These are phyloP conservation scores for Molossus molossus DNA, from an alignment of 2,797 vertebrate genomes.

Conservation along the genomic window DNA sequence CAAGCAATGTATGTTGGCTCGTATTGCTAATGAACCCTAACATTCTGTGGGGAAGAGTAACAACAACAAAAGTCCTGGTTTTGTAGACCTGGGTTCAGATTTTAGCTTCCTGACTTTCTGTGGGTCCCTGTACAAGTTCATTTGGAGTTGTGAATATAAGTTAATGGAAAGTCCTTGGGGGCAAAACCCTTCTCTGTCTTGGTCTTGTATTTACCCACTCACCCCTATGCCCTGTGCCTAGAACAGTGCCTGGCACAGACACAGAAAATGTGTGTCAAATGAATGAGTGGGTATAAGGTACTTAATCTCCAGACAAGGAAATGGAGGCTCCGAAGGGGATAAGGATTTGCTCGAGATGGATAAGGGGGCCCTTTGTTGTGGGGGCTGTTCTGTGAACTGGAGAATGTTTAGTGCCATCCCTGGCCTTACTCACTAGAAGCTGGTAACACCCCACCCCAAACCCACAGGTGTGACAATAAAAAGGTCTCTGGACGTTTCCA, in stretches of 20 bases:
- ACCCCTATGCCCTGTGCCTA: not conserved
- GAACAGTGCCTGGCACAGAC: not conserved
- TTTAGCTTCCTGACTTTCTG: not conserved
- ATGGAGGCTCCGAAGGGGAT: not conserved
- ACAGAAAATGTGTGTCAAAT: not conserved
- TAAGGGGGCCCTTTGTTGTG: not conserved
- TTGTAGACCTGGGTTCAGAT: not conserved
- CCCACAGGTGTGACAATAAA: not conserved
- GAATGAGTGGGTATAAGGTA: not conserved
- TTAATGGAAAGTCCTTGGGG: not conserved
- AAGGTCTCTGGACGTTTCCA: not conserved
- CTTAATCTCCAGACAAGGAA: constrained; percentile 10
- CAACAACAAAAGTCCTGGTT: not conserved
- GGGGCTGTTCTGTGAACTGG: no score
- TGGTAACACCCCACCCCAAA: no score
- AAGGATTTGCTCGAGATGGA: not conserved
- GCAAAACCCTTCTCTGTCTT: not conserved
- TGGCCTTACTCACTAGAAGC: not conserved
- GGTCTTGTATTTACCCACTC: not conserved
- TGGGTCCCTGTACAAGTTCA: not conserved
- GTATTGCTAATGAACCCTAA: not conserved
- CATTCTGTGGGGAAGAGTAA: not conserved
- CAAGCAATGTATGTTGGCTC: not conserved
- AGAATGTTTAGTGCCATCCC: not conserved
- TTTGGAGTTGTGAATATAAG: not conserved